Evolutionary conservation across 92 coral and sea anemone genomes (phyloP).

Genomic region (Epizoanthus rinbou): DNA sequence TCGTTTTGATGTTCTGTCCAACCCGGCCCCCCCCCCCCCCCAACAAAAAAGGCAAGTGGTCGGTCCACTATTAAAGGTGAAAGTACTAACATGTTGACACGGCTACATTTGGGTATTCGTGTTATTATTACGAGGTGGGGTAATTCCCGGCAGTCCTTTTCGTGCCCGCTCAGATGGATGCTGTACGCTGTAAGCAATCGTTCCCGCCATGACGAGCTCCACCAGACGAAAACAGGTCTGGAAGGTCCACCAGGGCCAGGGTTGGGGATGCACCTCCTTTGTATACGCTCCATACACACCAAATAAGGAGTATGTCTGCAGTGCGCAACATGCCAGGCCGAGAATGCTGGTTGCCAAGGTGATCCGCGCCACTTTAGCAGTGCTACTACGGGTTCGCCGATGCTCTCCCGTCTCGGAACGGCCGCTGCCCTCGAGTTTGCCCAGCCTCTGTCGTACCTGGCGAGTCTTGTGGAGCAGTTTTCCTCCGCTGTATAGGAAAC

Average conservation of each 20-base stretch:
- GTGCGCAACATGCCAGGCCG: not conserved
- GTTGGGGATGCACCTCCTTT: not conserved
- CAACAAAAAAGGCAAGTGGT: too few relatives aligned
- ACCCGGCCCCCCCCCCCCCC: too few relatives aligned
- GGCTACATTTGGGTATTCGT: too few relatives aligned
- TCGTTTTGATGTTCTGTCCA: too few relatives aligned
- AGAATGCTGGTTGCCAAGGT: constrained; percentile 1
- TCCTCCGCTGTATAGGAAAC: constrained; percentile 70
- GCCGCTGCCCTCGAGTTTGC: not conserved
- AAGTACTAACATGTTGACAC: too few relatives aligned
- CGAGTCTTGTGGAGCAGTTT: constrained; percentile 27
- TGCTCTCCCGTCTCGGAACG: not conserved
- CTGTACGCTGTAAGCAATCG: constrained; percentile 70
- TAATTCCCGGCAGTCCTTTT: too few relatives aligned
- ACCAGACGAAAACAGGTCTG: not conserved
- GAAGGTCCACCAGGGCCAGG: not conserved
- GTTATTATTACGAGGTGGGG: too few relatives aligned
- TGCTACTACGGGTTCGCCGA: constrained; percentile 27
- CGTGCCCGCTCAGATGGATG: constrained; percentile 44
- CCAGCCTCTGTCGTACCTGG: not conserved
- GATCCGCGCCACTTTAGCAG: constrained; percentile 34
- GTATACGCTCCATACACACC: not conserved
- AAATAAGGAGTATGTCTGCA: not conserved
- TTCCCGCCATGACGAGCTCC: not conserved
- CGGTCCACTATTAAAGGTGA: too few relatives aligned